Base-by-base conservation (phyloP, 2,888 invertebrate genomes). In the Eupithecia insigniata region DNA sequence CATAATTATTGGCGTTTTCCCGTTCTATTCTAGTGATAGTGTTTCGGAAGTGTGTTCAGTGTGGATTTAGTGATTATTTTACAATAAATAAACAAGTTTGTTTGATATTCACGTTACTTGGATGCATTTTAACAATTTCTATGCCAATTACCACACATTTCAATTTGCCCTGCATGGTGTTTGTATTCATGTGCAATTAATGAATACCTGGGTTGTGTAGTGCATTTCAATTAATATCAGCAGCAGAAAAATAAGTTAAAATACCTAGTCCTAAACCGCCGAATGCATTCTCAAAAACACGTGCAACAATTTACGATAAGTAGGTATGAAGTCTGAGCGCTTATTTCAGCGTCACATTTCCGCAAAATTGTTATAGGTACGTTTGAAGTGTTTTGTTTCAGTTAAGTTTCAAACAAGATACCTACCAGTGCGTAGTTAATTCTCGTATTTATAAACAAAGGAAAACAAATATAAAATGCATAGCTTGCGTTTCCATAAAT, bases 31-130 rank as follows among this genome's bases (percentile, higher is more conserved):
- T 34, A 26, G 64, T 64, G 64, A 7, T 22, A 22, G 28, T 62
- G 34, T 34, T 30, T 30, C 18, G 61, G 61, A 62, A 34, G 22
- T 36, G 36, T 39, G 14, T 36, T 36, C 2, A 30, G 16, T 30
- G 8, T 39, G 22, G 16, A 34, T 62, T 32, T 43, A 7, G 71
- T 64, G 66, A 66, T 62, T 70, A 22, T 67, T 58, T 64, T 0
- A 22, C 30, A 26, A 32, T 62, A 16, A 69, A 58, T n/a, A 8
- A 30, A n/a, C n/a, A 28, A 34, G 39, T 61, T 58, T 28, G 22
- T n/a, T 28, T 55, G 8, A 10, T 28, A 16, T 18, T 60, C 22
- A 12, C 12, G 46, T 12, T 30, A 30, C 28, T 2, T 60, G 14
- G 28, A 7, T 18, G 18, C 30, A 30, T 18, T 18, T 30, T 60